Percentiles rank a stretch among this genome's conserved stretches.
Evolutionary conservation across 2,888 invertebrate genomes (phyloP).

Genomic region (Phoronis australis): DNA sequence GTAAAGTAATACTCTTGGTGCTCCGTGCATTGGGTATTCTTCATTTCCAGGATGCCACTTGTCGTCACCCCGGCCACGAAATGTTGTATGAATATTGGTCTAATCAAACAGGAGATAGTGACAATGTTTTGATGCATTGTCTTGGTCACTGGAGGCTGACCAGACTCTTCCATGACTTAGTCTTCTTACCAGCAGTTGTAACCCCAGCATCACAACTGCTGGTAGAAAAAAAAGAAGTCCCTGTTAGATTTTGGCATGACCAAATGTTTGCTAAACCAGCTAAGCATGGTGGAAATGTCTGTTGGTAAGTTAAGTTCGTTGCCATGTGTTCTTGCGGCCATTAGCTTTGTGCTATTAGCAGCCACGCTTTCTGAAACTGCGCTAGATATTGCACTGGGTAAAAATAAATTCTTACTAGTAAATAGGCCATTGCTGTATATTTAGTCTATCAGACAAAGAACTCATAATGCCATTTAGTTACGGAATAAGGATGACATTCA

Average conservation of each 20-base stretch:
- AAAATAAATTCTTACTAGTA: no score
- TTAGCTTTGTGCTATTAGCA: no score
- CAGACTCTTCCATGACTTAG: slow-evolving; percentile 40
- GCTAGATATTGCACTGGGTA: no score
- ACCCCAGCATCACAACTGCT: slow-evolving; percentile 32
- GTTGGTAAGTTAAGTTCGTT: slow-evolving; percentile 27
- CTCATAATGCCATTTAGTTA: no score
- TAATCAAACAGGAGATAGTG: slow-evolving; percentile 41
- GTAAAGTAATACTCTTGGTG: no score
- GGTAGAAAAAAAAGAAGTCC: slow-evolving; percentile 13
- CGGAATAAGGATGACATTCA: no score
- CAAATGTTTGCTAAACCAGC: slow-evolving; percentile 47
- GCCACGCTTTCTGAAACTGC: no score
- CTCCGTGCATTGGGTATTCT: no score
- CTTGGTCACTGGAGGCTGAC: slow-evolving; percentile 47
- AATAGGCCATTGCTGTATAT: no score
- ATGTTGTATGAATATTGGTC: slow-evolving; percentile 45
- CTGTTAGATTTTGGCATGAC: slow-evolving; percentile 45
- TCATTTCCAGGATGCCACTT: slow-evolving; percentile 22
- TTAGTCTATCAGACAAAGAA: no score
- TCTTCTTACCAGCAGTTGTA: slow-evolving; percentile 35
- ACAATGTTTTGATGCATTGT: slow-evolving; percentile 40
- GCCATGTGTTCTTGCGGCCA: no score
- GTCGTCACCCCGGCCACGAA: slow-evolving; percentile 31
- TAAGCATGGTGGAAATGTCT: slow-evolving; percentile 38